Percentiles rank a stretch among this genome's conserved stretches.
These are phyloP conservation scores for Drosophila sp. DNA, from an alignment of 1,140 invertebrate genomes.

Conservation along the genomic window DNA sequence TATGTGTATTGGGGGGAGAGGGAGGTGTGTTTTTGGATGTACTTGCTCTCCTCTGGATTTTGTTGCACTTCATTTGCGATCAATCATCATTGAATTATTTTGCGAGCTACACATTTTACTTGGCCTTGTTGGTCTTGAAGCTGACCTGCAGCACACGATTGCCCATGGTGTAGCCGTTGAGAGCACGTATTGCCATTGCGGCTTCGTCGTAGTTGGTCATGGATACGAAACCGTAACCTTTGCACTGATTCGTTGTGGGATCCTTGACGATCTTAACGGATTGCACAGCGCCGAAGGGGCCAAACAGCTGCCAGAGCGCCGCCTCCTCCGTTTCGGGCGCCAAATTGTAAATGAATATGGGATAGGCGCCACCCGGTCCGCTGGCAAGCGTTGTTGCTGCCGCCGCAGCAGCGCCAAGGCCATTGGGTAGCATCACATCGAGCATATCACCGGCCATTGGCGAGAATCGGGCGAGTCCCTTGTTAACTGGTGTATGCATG, in stretches of 20 bases:
- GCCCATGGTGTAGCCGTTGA: slow-evolving; percentile 98
- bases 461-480: slow-evolving; percentile 94
- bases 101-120: slow-evolving; percentile 79
- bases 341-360: slow-evolving; percentile 99
- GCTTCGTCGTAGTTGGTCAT: slow-evolving; percentile 99
- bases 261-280: slow-evolving; percentile 99
- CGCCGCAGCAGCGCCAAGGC: slow-evolving; percentile 90
- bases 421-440: slow-evolving; percentile 91
- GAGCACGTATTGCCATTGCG: slow-evolving; percentile 97
- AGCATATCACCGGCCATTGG: slow-evolving; percentile 92
- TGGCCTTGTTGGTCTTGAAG: slow-evolving; percentile 97
- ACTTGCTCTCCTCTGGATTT: slow-evolving; percentile 35
- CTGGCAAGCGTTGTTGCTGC: slow-evolving; percentile 87
- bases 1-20: slow-evolving; percentile 34
- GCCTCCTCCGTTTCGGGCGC: slow-evolving; percentile 99
- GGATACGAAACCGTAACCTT: slow-evolving; percentile 99
- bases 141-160: slow-evolving; percentile 99
- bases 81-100: not conserved
- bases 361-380: slow-evolving; percentile 91
- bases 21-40: slow-evolving; percentile 15
- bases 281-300: slow-evolving; percentile 99
- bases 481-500: slow-evolving; percentile 95
- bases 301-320: slow-evolving; percentile 99
- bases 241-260: slow-evolving; percentile 99
- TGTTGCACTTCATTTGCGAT: not conserved